These are phyloP conservation scores for Cylindroiulus punctatus DNA, from an alignment of 2,888 invertebrate genomes.

Conservation along the genomic window DNA sequence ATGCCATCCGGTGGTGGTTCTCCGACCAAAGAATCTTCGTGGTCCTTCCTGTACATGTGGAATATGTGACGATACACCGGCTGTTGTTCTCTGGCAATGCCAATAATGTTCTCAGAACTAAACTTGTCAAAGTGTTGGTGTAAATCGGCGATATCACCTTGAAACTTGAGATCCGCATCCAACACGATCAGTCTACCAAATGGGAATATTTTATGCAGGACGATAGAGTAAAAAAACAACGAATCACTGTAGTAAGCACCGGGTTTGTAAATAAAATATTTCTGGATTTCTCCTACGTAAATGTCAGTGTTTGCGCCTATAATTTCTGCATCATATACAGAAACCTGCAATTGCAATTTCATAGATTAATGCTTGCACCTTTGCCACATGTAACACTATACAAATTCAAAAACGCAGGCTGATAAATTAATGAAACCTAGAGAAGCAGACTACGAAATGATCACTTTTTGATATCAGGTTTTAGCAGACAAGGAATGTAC, in stretches of 20 bases:
- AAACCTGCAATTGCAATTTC: constrained; percentile 53
- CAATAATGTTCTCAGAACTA: constrained; percentile 74
- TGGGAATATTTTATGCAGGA: constrained; percentile 76
- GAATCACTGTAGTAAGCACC: constrained; percentile 82
- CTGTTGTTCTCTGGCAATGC: constrained; percentile 77
- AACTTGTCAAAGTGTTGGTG: constrained; percentile 77
- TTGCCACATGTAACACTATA: neutral
- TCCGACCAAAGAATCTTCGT: constrained; percentile 74
- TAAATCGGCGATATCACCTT: constrained; percentile 74
- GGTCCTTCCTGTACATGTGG: constrained; percentile 73
- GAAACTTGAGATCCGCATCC: constrained; percentile 81
- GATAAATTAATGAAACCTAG: neutral
- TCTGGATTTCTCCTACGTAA: constrained; percentile 75
- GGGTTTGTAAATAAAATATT: constrained; percentile 75
- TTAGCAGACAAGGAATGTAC: too few relatives aligned
- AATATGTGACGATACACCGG: constrained; percentile 83
- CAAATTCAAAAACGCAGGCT: neutral
- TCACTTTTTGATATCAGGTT: too few relatives aligned
- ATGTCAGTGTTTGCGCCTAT: constrained; percentile 72
- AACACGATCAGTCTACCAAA: constrained; percentile 74
- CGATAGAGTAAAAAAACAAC: constrained; percentile 80
- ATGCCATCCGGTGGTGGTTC: constrained; percentile 68
- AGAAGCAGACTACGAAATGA: too few relatives aligned
- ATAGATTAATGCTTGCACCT: neutral
- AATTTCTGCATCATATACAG: constrained; percentile 69